Base-by-base conservation (phyloP, 2,888 invertebrate genomes). In the Drosophila suboccidentalis region DNA sequence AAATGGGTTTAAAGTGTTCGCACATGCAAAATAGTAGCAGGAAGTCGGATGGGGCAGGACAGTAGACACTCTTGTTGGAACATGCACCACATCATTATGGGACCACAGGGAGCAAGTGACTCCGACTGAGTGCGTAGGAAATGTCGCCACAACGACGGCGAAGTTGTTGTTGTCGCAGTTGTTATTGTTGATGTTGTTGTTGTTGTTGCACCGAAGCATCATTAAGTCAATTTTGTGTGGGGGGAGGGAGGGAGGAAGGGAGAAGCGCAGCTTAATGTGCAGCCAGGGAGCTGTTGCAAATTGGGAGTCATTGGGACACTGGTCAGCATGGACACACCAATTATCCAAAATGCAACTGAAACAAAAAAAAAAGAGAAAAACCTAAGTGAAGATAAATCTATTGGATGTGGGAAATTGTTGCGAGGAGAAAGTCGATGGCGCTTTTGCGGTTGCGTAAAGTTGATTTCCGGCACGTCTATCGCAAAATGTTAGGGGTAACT, bases 61-160 rank as follows among this genome's bases (percentile, higher is more conserved):
- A 17, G 39, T 34, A 9, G 43, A 53, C 19, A 51, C 17, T 26
- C 13, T 49, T 29, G 49, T 8, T 47, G 49, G 49, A 39, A 38
- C 46, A 47, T 50, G 60, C 82, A 91, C 90, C 91, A 90, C 91
- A 90, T 90, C 90, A 91, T 91, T 90, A 90, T 77, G 85, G 82
- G 83, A 82, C 90, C 91, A 75, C 87, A 80, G 90, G 81, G 90
- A 91, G 75, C 78, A 82, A 78, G 74, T 82, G 79, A 55, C 61
- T 53, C 22, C 55, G 54, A 62, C 53, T 49, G 69, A 64, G 74
- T 70, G 70, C 64, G 69, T 55, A n/a, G n/a, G n/a, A n/a, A n/a
- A n/a, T n/a, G n/a, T n/a, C n/a, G n/a, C n/a, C n/a, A n/a, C n/a
- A n/a, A n/a, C n/a, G n/a, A n/a, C n/a, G n/a, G n/a, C n/a, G n/a